Percentiles rank a stretch among this genome's conserved stretches.
phyloP scores from a whole-genome alignment of 2,888 invertebrate species.

The Charanyca ferruginea region DNA sequence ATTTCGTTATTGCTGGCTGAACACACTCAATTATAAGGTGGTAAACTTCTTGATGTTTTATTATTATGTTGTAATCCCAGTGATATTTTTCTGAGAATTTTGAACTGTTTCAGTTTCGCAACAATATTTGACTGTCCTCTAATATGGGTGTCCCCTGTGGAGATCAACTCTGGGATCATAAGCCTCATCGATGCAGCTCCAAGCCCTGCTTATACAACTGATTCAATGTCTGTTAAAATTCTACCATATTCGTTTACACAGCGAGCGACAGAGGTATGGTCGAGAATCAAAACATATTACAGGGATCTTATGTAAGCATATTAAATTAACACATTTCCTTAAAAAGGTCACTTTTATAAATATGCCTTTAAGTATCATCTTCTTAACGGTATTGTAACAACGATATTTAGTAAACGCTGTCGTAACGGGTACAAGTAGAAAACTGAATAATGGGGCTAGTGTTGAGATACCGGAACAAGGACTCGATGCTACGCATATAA shows the following conservation, averaged over 20 bases:
- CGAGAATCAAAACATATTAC: conserved; percentile 37
- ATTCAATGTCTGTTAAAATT: conserved; percentile 50
- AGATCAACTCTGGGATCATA: conserved; percentile 72
- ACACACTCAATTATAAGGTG: neutral
- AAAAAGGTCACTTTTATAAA: neutral
- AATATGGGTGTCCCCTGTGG: conserved; percentile 77
- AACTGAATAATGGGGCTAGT: too few species aligned
- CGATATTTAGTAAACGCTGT: too few species aligned
- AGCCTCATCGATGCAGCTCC: conserved; percentile 72
- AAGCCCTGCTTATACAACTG: conserved; percentile 70
- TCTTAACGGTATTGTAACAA: too few species aligned
- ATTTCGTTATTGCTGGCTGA: too few species aligned
- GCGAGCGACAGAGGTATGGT: conserved; percentile 64
- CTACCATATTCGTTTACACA: conserved; percentile 70
- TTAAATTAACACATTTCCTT: neutral
- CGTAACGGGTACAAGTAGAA: neutral
- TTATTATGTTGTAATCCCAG: too few species aligned
- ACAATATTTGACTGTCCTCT: conserved; percentile 76
- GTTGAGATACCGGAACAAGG: too few species aligned
- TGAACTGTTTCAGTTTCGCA: conserved; percentile 71
- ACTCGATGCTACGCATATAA: too few species aligned
- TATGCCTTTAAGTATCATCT: too few species aligned
- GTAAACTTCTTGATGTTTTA: too few species aligned
- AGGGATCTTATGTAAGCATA: conserved; percentile 47
- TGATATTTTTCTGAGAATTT: neutral